Percentiles rank a stretch among this genome's conserved stretches.
Conservation (phyloP, 2,797 vertebrate species). For the Channallabes apus region DNA sequence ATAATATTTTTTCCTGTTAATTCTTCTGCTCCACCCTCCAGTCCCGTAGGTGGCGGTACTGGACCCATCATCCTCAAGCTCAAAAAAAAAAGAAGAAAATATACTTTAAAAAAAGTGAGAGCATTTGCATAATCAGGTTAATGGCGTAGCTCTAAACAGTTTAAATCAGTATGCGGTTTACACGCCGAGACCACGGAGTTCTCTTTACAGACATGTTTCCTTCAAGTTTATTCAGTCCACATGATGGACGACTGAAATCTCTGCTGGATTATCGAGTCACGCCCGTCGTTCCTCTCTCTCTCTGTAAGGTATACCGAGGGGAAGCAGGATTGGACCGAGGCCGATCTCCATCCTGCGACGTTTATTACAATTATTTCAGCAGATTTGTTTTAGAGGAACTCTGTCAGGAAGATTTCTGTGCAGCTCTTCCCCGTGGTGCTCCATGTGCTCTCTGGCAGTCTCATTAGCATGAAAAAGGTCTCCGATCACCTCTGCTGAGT, state of each 20-base stretch:
- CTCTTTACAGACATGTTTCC: too few relatives aligned
- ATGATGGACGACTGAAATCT: neutral
- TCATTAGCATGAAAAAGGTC: slow-evolving; percentile 56
- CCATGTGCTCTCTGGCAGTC: slow-evolving; percentile 53
- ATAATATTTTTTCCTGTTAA: too few relatives aligned
- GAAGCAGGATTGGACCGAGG: neutral
- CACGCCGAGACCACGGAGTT: too few relatives aligned
- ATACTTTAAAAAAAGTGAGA: too few relatives aligned
- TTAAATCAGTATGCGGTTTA: too few relatives aligned
- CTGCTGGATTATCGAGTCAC: slow-evolving; percentile 7
- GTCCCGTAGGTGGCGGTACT: too few relatives aligned
- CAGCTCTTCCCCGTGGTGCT: slow-evolving; percentile 59
- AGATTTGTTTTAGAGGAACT: slow-evolving; percentile 27
- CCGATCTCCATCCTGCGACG: neutral
- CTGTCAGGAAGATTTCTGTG: slow-evolving; percentile 60
- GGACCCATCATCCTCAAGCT: too few relatives aligned
- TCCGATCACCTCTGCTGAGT: neutral
- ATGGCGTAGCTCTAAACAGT: too few relatives aligned
- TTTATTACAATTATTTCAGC: neutral
- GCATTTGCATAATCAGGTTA: too few relatives aligned
- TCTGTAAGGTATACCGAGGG: neutral
- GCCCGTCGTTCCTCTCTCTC: neutral
- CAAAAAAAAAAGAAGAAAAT: too few relatives aligned
- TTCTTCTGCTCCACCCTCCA: too few relatives aligned
- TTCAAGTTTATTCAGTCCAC: neutral